Conservation (phyloP, 2,113 vertebrate species). For the Carlito syrichta region DNA sequence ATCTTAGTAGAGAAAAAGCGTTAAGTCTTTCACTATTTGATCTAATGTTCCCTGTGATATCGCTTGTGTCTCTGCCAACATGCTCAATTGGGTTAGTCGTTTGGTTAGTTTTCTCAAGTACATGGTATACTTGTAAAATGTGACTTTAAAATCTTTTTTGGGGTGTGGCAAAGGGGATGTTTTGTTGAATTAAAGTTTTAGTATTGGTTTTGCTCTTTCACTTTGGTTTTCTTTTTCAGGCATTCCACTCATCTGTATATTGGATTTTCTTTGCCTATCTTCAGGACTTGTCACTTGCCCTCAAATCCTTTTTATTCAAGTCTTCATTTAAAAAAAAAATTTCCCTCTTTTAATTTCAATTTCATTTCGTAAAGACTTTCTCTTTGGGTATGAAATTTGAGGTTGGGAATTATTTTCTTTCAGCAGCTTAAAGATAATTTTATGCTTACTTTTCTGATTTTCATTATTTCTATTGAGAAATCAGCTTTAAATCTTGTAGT, state of each 20-base stretch:
- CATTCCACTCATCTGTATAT: not conserved
- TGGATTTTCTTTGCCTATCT: not conserved
- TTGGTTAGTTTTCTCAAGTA: not conserved
- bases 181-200: not conserved
- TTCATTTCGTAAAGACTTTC: not conserved
- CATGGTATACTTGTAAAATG: not conserved
- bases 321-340: too few species aligned
- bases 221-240: not conserved
- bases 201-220: not conserved
- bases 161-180: not conserved
- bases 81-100: not conserved
- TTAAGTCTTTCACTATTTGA: not conserved
- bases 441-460: not conserved
- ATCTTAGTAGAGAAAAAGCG: not conserved
- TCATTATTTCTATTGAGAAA: not conserved
- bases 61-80: not conserved
- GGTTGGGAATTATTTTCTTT: not conserved
- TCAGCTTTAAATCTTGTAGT: not conserved
- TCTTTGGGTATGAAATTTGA: not conserved
- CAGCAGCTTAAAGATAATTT: not conserved
- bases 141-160: not conserved
- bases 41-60: not conserved
- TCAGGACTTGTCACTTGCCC: not conserved
- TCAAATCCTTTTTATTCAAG: not conserved
- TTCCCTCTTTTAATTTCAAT: not conserved